Evolutionary conservation across 2,888 invertebrate genomes (phyloP).

Genomic region (Slavum lentiscoides): DNA sequence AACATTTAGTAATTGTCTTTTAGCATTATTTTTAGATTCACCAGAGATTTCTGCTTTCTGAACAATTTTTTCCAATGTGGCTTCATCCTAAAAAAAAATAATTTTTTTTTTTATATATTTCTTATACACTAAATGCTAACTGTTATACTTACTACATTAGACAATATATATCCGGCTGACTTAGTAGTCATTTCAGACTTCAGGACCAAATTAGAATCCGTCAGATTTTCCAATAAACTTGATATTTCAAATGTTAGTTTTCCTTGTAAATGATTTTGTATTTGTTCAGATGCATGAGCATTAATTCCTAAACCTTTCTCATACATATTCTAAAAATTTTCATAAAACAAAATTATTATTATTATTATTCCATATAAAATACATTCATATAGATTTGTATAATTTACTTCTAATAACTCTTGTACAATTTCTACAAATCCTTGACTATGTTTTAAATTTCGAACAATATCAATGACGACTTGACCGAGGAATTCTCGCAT

Average conservation of each 20-base stretch:
- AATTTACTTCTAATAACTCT: constrained; percentile 45
- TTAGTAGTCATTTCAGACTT: constrained; percentile 57
- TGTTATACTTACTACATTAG: constrained; percentile 25
- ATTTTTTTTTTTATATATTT: not conserved
- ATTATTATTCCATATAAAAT: constrained; percentile 7
- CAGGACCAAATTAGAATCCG: constrained; percentile 68
- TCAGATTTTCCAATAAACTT: constrained; percentile 67
- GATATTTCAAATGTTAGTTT: constrained; percentile 70
- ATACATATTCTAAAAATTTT: constrained; percentile 64
- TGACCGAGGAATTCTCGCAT: constrained; percentile 64
- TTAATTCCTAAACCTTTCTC: constrained; percentile 68
- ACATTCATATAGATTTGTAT: constrained; percentile 7
- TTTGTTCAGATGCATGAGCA: constrained; percentile 65
- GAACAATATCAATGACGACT: constrained; percentile 64
- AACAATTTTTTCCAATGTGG: constrained; percentile 65
- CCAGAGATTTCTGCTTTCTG: constrained; percentile 63
- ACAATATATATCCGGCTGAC: constrained; percentile 14
- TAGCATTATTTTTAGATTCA: constrained; percentile 65
- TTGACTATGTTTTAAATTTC: constrained; percentile 61
- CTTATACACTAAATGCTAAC: no score
- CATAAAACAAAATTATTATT: constrained; percentile 58
- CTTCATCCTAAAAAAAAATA: constrained; percentile 59
- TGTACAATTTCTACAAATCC: constrained; percentile 60
- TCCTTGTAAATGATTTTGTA: constrained; percentile 68
- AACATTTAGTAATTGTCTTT: constrained; percentile 66